phyloP scores from a whole-genome alignment of 1,140 invertebrate genomes.

The Drosophila setifemur region DNA sequence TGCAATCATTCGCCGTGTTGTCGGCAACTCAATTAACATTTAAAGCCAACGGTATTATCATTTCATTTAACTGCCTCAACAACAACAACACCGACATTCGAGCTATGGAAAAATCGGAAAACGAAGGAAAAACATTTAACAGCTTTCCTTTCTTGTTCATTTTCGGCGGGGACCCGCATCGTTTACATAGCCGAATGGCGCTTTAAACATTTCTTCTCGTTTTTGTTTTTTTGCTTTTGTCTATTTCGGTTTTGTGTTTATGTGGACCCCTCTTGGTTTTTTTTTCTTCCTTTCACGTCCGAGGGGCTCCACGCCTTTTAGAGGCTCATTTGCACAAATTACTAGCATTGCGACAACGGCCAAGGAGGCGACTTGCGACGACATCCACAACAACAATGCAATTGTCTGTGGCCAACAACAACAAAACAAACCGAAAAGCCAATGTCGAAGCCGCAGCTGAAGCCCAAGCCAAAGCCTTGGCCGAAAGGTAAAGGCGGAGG shows the following conservation, averaged over 20 bases:
- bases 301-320: conserved; percentile 56
- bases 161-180: conserved; percentile 32
- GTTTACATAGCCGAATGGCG: conserved; percentile 61
- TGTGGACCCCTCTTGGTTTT: background rate
- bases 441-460: conserved; percentile 25
- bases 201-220: conserved; percentile 51
- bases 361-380: conserved; percentile 24
- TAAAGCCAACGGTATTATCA: conserved; percentile 35
- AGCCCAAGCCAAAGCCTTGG: conserved; percentile 4
- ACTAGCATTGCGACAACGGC: conserved; percentile 71
- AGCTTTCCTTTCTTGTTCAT: conserved; percentile 61
- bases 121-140: conserved; percentile 49
- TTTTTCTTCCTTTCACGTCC: conserved; percentile 22
- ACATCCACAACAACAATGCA: conserved; percentile 52
- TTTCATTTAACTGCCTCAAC: conserved; percentile 14
- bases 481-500: conserved; percentile 29
- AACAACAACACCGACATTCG: background rate
- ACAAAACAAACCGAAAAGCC: background rate
- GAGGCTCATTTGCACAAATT: conserved; percentile 79
- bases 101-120: conserved; percentile 38
- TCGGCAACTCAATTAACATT: conserved; percentile 31
- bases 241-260: conserved; percentile 33
- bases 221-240: conserved; percentile 20
- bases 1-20: background rate
- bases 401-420: conserved; percentile 51